Percentiles rank a stretch among this genome's conserved stretches.
phyloP scores from a whole-genome alignment of 2,888 invertebrate genomes.

The Blastobasis adustella region DNA sequence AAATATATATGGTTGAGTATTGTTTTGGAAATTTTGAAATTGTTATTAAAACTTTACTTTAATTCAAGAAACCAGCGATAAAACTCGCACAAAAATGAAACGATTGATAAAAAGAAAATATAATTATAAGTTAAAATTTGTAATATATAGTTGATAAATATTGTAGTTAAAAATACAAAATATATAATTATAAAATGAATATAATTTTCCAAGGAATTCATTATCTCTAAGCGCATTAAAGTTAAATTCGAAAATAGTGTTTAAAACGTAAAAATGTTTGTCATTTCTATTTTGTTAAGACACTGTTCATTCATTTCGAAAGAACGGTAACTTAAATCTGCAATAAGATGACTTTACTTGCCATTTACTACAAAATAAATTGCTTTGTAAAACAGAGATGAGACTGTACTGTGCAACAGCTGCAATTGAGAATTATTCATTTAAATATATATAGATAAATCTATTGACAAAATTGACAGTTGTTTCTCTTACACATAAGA shows the following conservation, averaged over 20 bases:
- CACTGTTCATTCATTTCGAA: slow-evolving; percentile 3
- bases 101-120: slow-evolving; percentile 59
- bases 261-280: slow-evolving; percentile 11
- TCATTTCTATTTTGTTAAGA: slow-evolving; percentile 13
- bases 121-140: slow-evolving; percentile 69
- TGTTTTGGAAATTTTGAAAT: too few relatives aligned
- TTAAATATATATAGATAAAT: slow-evolving; percentile 73
- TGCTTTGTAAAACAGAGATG: slow-evolving; percentile 47
- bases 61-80: slow-evolving; percentile 37
- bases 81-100: slow-evolving; percentile 41
- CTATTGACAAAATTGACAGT: slow-evolving; percentile 62
- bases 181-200: slow-evolving; percentile 70
- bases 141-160: slow-evolving; percentile 74
- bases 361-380: slow-evolving; percentile 50
- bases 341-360: slow-evolving; percentile 49
- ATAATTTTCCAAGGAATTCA: slow-evolving; percentile 74
- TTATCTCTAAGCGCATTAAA: slow-evolving; percentile 55
- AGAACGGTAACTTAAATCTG: slow-evolving; percentile 42
- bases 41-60: too few relatives aligned
- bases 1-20: too few relatives aligned
- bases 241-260: slow-evolving; percentile 31
- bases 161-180: slow-evolving; percentile 72
- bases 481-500: slow-evolving; percentile 26
- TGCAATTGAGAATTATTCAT: slow-evolving; percentile 72
- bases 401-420: slow-evolving; percentile 61